Percentiles rank a stretch among this genome's conserved stretches.
Conservation (phyloP, 1,140 invertebrate genomes). For the Anastatus disparis region DNA sequence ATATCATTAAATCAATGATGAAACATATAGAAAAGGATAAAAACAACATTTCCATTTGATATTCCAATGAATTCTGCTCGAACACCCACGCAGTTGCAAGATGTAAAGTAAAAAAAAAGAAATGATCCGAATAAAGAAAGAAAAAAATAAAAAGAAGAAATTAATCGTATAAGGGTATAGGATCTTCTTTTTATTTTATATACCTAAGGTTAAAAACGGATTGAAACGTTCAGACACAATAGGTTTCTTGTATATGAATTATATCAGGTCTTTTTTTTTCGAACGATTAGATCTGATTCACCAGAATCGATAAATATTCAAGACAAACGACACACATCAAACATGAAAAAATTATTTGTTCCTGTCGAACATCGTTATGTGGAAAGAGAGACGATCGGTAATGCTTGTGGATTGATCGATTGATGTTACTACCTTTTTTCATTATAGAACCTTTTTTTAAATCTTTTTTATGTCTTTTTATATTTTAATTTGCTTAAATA, state of each 20-base stretch:
- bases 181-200: too few relatives aligned
- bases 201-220: not conserved
- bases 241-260: not conserved
- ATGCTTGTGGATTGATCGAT: not conserved
- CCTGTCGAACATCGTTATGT: not conserved
- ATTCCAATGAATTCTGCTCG: constrained; percentile 33
- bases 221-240: constrained; percentile 18
- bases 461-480: not conserved
- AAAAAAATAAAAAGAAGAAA: constrained; percentile 10
- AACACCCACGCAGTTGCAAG: constrained; percentile 33
- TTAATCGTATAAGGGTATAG: too few relatives aligned
- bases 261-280: not conserved
- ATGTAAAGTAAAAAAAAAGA: too few relatives aligned
- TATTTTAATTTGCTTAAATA: not conserved
- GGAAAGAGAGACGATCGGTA: not conserved
- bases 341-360: constrained; percentile 14
- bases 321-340: not conserved
- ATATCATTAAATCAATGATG: not conserved
- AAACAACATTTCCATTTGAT: constrained; percentile 26
- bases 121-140: too few relatives aligned
- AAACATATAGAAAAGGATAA: constrained; percentile 17
- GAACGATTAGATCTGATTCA: constrained; percentile 23
- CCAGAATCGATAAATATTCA: constrained; percentile 12
- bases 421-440: not conserved
- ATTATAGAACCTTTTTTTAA: too few relatives aligned